phyloP scores from a whole-genome alignment of 92 coral and sea anemone species.

The Nematostella vectensis region DNA sequence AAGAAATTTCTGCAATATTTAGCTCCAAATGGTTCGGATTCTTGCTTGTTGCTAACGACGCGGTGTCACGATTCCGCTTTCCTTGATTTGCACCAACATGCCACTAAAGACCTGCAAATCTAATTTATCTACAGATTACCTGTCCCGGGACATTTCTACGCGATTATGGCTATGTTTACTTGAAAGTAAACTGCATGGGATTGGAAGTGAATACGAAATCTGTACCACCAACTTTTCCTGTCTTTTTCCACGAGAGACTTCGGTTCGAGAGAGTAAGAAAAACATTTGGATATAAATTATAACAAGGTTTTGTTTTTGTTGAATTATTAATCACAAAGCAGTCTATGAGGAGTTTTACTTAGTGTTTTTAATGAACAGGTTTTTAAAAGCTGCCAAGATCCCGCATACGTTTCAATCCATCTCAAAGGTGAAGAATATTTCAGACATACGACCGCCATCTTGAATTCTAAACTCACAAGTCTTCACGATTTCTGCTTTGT shows the following conservation, averaged over 20 bases:
- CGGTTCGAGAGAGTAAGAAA: constrained; percentile 92
- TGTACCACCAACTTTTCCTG: constrained; percentile 93
- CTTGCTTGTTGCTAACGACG: constrained; percentile 96
- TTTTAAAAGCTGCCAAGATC: constrained; percentile 95
- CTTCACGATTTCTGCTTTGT: not conserved
- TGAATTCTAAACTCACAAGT: constrained; percentile 6
- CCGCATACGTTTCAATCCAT: constrained; percentile 91
- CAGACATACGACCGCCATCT: constrained; percentile 18
- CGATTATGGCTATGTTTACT: constrained; percentile 92
- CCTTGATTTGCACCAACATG: constrained; percentile 12
- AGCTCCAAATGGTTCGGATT: constrained; percentile 8
- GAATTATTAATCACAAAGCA: constrained; percentile 13
- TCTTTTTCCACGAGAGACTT: constrained; percentile 92
- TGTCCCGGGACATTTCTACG: constrained; percentile 96
- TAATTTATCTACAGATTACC: constrained; percentile 54
- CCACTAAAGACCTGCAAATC: constrained; percentile 14
- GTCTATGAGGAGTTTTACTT: not conserved
- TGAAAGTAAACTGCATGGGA: constrained; percentile 96
- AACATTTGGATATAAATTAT: not conserved
- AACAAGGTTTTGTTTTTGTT: constrained; percentile 6
- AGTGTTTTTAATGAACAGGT: constrained; percentile 36
- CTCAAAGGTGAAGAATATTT: constrained; percentile 65
- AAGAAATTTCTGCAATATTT: constrained; percentile 18
- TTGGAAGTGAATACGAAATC: constrained; percentile 89
- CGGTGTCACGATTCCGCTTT: constrained; percentile 17